Base-by-base conservation (phyloP, 1,140 invertebrate species). In the Rhopalosiphum padi region DNA sequence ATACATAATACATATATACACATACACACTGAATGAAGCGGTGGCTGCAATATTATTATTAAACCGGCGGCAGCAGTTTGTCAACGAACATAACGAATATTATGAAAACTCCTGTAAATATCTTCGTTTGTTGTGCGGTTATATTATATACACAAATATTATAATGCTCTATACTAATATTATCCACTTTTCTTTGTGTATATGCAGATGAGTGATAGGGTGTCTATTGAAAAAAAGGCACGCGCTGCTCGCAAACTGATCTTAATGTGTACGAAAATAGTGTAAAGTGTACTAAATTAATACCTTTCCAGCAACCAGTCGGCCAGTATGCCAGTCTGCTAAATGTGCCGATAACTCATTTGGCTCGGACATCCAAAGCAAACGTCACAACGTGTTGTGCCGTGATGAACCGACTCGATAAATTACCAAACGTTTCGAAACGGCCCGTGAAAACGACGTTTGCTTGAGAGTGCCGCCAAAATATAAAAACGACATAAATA, bases 271-370 rank as follows among this genome's bases (percentile, higher is more conserved):
- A 90, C 89, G 53, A 90, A 90, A 90, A 90, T 90, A 90, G 88
- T n/a, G 60, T 77, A 77, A 77, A 90, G 18, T 37, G 53, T 43
- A 48, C 22, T 5, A 25, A 77, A 90, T 25, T 55, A 60, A 90
- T 60, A 60, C 53, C 37, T 90, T 90, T 90, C 53, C 53, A 60
- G 88, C 37, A 53, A 51, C 30, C 23, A 11, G 41, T 7, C 43
- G 46, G 60, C 53, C 55, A 51, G 53, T 37, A 30, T 77, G 60
- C 53, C 55, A 51, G 53, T 37, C 60, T 77, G 53, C 89, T 90
- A 90, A 90, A 90, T 90, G 89, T 90, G 25, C 89, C 89, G 89
- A 90, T 60, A 90, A 90, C 53, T 90, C 89, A 86, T 93, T 93
- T 93, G 91, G 91, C 91, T 93, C 91, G 82, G 48, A 93, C 91